phyloP scores from a whole-genome alignment of 2,888 invertebrate species.

The Sarcophaga variegata region DNA sequence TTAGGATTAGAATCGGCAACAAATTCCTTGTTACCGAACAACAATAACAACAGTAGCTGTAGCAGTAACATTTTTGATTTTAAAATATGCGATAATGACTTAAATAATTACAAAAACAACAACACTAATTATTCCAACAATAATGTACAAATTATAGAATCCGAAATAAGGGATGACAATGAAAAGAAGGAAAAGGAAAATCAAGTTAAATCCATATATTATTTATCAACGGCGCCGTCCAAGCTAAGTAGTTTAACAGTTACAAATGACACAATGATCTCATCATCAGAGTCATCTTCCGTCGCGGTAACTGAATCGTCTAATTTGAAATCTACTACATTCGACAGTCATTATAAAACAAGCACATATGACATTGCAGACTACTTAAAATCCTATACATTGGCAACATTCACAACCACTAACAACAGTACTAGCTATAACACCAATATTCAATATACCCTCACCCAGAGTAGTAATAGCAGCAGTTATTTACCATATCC shows the following conservation, averaged over 20 bases:
- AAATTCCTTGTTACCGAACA: slow-evolving; percentile 43
- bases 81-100: slow-evolving; percentile 46
- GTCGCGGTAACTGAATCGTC: neutral
- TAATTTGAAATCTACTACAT: neutral
- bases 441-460: slow-evolving; percentile 22
- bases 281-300: neutral
- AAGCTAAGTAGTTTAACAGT: slow-evolving; percentile 49
- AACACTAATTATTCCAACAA: slow-evolving; percentile 58
- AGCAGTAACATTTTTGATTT: slow-evolving; percentile 40
- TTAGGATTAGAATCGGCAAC: slow-evolving; percentile 53
- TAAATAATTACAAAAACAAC: slow-evolving; percentile 61
- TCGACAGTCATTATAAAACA: slow-evolving; percentile 36
- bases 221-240: slow-evolving; percentile 57
- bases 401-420: slow-evolving; percentile 59
- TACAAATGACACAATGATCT: slow-evolving; percentile 19
- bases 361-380: slow-evolving; percentile 71
- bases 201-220: slow-evolving; percentile 13
- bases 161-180: neutral
- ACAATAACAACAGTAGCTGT: slow-evolving; percentile 54
- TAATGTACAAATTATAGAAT: slow-evolving; percentile 45
- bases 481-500: slow-evolving; percentile 48
- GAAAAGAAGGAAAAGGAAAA: neutral
- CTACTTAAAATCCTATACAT: slow-evolving; percentile 74
- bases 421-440: slow-evolving; percentile 26
- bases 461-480: slow-evolving; percentile 12